phyloP scores from a whole-genome alignment of 2,888 invertebrate species.

The Philereme transversata region DNA sequence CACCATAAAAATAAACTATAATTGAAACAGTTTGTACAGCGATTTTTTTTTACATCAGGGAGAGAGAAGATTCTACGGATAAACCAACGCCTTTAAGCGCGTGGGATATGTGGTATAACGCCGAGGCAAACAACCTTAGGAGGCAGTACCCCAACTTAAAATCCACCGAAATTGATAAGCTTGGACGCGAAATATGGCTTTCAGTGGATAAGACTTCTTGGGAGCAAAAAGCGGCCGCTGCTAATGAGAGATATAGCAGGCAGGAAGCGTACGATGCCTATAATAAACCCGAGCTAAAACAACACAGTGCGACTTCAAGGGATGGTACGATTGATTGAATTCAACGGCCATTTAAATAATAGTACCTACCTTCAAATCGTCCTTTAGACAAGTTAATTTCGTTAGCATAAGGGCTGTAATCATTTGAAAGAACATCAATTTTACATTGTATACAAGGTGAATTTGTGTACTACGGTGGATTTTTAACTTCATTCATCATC shows the following conservation, averaged over 20 bases:
- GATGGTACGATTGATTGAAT: background rate
- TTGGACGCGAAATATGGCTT: slow-evolving; percentile 1
- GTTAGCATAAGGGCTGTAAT: too few relatives aligned
- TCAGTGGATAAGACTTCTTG: slow-evolving; percentile 1
- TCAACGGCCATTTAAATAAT: too few relatives aligned
- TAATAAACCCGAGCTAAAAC: background rate
- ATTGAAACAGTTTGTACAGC: background rate
- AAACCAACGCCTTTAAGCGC: background rate
- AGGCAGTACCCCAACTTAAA: background rate
- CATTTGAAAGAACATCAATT: too few relatives aligned
- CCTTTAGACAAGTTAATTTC: too few relatives aligned
- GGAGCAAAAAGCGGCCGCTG: background rate
- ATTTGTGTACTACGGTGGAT: too few relatives aligned
- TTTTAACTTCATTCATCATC: too few relatives aligned
- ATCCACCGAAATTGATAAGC: background rate
- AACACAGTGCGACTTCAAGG: background rate
- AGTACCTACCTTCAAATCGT: too few relatives aligned
- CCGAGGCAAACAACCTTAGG: background rate
- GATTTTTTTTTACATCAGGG: slow-evolving; percentile 10
- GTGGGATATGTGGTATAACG: slow-evolving; percentile 2
- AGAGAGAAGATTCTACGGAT: background rate
- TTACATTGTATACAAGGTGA: too few relatives aligned
- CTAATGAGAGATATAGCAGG: slow-evolving; percentile 1
- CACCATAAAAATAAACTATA: too few relatives aligned
- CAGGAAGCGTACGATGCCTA: slow-evolving; percentile 1